These are phyloP conservation scores for Sebastes taczanowskii DNA, from an alignment of 2,797 vertebrate genomes.

Conservation along the genomic window DNA sequence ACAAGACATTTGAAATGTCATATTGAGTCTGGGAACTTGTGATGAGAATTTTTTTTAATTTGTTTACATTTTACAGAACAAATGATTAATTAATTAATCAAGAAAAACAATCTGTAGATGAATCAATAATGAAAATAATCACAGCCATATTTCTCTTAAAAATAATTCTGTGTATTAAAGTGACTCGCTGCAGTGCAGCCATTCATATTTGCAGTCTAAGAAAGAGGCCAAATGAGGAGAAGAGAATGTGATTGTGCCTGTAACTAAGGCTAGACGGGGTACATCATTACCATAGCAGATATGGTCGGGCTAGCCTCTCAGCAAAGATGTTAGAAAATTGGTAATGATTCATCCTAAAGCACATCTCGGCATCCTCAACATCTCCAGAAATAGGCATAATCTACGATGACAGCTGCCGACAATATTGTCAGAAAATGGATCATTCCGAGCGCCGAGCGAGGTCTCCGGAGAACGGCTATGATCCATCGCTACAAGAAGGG, in stretches of 20 bases:
- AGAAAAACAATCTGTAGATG: not conserved
- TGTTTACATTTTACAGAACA: no score
- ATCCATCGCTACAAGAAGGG: conserved; percentile 43
- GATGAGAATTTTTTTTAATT: no score
- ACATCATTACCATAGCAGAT: conserved; percentile 18
- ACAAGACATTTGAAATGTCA: not conserved
- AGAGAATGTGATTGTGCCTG: not conserved
- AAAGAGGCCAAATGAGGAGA: not conserved
- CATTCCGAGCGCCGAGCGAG: conserved; percentile 27
- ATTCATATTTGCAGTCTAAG: not conserved
- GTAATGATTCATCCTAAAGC: conserved; percentile 44
- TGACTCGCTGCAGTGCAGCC: not conserved
- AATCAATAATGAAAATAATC: not conserved
- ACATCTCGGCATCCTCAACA: conserved; percentile 23
- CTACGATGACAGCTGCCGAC: conserved; percentile 49
- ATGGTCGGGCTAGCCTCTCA: conserved; percentile 24
- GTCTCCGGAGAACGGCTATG: conserved; percentile 30
- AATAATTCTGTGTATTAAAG: not conserved
- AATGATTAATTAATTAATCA: no score
- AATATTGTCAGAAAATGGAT: conserved; percentile 60
- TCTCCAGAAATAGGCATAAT: conserved; percentile 56
- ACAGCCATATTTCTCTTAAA: not conserved
- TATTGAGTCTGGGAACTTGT: no score
- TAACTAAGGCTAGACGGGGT: not conserved
- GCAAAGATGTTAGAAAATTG: conserved; percentile 41